Percentiles rank a stretch among this genome's conserved stretches.
Conservation (phyloP, 2,888 invertebrate species). For the Neoscelio sp. region DNA sequence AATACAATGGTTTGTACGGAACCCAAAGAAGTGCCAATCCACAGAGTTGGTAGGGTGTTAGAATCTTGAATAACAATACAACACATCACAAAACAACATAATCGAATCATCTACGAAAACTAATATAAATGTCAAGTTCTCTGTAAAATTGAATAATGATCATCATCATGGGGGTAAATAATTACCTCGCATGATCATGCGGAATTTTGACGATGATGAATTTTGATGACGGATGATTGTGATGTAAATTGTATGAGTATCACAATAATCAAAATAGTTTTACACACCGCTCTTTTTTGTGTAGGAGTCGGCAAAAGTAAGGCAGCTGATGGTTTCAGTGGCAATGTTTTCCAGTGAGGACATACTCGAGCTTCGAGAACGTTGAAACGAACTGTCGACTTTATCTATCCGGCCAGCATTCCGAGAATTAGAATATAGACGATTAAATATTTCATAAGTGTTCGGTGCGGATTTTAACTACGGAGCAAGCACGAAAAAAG, state of each 20-base stretch:
- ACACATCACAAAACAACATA: background rate
- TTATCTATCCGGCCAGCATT: slow-evolving; percentile 94
- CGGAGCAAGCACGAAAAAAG: slow-evolving; percentile 71
- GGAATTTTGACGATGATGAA: no score
- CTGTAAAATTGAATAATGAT: no score
- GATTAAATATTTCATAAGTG: slow-evolving; percentile 66
- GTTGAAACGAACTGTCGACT: slow-evolving; percentile 97
- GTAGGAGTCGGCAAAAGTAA: slow-evolving; percentile 98
- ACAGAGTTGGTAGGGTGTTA: slow-evolving; percentile 94
- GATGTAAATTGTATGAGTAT: no score
- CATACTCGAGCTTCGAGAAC: slow-evolving; percentile 98
- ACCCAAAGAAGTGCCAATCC: slow-evolving; percentile 99
- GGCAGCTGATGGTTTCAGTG: slow-evolving; percentile 97
- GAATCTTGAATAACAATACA: slow-evolving; percentile 87
- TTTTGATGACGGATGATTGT: no score
- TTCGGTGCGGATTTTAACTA: slow-evolving; percentile 76
- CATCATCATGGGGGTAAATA: no score
- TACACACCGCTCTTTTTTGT: slow-evolving; percentile 98
- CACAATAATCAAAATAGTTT: no score
- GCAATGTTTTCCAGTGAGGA: slow-evolving; percentile 98
- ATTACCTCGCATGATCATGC: no score
- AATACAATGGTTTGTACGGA: slow-evolving; percentile 97
- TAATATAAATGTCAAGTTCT: no score
- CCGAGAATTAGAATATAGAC: slow-evolving; percentile 77
- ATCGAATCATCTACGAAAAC: no score